Evolutionary conservation across 2,888 invertebrate genomes (phyloP).

Genomic region (Nymphalis c-album): DNA sequence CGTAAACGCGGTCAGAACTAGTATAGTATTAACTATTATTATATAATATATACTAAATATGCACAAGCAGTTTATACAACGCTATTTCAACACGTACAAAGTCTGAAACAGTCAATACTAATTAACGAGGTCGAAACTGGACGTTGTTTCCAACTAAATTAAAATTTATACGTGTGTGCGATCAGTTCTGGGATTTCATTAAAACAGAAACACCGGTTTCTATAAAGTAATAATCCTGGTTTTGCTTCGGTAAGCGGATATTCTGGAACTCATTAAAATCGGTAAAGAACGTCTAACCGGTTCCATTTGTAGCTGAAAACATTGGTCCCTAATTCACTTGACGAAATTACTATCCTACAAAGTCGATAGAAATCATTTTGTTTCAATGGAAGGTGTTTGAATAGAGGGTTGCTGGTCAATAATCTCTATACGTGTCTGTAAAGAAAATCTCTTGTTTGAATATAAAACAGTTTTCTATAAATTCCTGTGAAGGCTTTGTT

Average conservation of each 20-base stretch:
- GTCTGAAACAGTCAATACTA: constrained; percentile 21
- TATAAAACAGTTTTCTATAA: background rate
- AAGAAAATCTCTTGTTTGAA: background rate
- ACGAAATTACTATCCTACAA: constrained; percentile 30
- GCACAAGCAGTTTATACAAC: constrained; percentile 4
- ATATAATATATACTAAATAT: background rate
- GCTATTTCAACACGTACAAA: constrained; percentile 15
- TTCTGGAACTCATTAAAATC: constrained; percentile 56
- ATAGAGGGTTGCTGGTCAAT: background rate
- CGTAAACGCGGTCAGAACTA: too few species aligned
- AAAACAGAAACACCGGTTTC: constrained; percentile 47
- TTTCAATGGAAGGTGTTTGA: constrained; percentile 21
- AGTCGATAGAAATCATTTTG: constrained; percentile 27
- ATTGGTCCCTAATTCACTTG: constrained; percentile 36
- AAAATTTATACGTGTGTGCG: constrained; percentile 41
- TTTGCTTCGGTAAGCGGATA: constrained; percentile 50
- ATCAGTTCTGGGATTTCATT: constrained; percentile 44
- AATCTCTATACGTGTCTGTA: background rate
- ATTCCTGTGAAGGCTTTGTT: too few species aligned
- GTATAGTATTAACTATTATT: background rate
- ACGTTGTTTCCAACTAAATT: constrained; percentile 33
- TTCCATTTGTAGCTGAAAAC: constrained; percentile 31
- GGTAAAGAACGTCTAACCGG: constrained; percentile 42
- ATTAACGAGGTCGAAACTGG: constrained; percentile 33
- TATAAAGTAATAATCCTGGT: constrained; percentile 54